Conservation (phyloP, 64 coral and sea anemone genomes). For the Stylophora pistillata region DNA sequence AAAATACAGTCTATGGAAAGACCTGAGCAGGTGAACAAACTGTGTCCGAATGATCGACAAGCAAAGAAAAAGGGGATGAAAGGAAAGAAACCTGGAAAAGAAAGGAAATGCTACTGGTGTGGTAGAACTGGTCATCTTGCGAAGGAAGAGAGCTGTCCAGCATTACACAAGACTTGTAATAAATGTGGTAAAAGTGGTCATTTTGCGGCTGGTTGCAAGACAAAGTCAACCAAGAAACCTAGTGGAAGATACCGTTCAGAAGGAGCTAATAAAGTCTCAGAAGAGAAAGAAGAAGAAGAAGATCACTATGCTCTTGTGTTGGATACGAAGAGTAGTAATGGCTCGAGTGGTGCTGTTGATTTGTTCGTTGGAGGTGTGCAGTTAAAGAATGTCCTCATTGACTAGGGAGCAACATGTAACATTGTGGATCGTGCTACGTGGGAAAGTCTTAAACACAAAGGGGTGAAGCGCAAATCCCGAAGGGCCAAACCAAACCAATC, state of each 20-base stretch:
- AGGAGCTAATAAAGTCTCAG: neutral
- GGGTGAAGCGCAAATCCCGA: slow-evolving; percentile 34
- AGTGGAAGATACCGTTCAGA: neutral
- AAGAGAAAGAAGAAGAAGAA: neutral
- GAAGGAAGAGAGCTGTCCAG: slow-evolving; percentile 10
- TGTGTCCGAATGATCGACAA: slow-evolving; percentile 8
- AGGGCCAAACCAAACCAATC: slow-evolving; percentile 58
- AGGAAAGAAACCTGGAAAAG: neutral
- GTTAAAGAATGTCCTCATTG: slow-evolving; percentile 55
- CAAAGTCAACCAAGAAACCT: neutral
- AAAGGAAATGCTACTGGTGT: neutral
- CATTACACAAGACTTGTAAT: neutral
- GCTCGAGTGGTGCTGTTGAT: no score
- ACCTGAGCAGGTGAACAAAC: slow-evolving; percentile 24
- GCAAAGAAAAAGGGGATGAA: neutral
- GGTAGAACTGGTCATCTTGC: neutral
- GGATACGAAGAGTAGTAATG: neutral
- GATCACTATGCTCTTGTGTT: neutral
- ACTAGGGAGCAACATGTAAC: slow-evolving; percentile 62
- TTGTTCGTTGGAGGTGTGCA: slow-evolving; percentile 59
- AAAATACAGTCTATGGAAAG: slow-evolving; percentile 48
- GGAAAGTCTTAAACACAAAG: slow-evolving; percentile 58
- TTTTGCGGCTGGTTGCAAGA: slow-evolving; percentile 34
- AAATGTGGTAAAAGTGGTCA: slow-evolving; percentile 21
- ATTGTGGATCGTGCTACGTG: slow-evolving; percentile 53